Conservation (phyloP, 2,888 invertebrate genomes). For the Amiota communis region DNA sequence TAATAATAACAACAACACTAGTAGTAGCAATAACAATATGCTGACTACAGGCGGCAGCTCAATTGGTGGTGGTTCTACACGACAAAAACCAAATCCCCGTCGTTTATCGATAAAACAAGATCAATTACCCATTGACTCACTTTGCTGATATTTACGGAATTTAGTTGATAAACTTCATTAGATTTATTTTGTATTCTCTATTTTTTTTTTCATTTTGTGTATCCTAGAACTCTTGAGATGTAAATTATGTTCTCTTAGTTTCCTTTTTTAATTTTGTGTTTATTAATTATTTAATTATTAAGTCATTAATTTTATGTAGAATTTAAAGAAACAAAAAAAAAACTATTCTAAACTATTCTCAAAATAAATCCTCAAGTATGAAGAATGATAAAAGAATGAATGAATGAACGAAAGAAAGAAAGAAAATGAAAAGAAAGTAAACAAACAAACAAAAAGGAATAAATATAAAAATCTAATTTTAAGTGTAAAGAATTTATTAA, state of each 20-base stretch:
- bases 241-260: slow-evolving; percentile 18
- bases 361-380: not conserved
- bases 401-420: slow-evolving; percentile 38
- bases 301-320: slow-evolving; percentile 11
- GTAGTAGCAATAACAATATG: slow-evolving; percentile 41
- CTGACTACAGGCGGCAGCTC: slow-evolving; percentile 30
- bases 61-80: slow-evolving; percentile 45
- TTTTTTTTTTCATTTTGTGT: not conserved
- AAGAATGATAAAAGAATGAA: slow-evolving; percentile 39
- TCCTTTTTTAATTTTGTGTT: slow-evolving; percentile 34
- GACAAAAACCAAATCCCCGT: slow-evolving; percentile 62
- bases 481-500: slow-evolving; percentile 62
- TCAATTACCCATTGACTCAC: slow-evolving; percentile 72
- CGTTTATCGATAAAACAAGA: slow-evolving; percentile 73
- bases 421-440: not conserved
- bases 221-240: not conserved
- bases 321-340: not conserved
- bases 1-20: slow-evolving; percentile 55
- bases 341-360: not conserved
- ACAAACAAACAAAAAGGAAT: slow-evolving; percentile 24
- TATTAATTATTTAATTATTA: slow-evolving; percentile 6
- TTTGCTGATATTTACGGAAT: slow-evolving; percentile 71
- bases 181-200: slow-evolving; percentile 19
- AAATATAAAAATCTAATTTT: slow-evolving; percentile 52
- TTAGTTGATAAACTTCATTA: slow-evolving; percentile 13